Conservation (phyloP, 2,113 vertebrate species). For the Alosa alosa region DNA sequence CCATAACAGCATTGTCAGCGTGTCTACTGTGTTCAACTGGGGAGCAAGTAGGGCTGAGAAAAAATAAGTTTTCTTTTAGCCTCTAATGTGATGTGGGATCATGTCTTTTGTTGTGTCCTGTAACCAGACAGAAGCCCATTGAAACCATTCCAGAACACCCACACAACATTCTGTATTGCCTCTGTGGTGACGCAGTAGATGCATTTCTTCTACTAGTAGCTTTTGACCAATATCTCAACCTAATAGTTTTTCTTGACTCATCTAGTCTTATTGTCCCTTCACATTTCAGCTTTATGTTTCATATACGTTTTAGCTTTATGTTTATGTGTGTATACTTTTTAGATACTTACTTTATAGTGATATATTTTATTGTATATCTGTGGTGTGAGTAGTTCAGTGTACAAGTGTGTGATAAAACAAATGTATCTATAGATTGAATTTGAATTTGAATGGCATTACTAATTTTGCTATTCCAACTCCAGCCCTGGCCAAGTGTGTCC, state of each 20-base stretch:
- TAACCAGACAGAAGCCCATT: background rate
- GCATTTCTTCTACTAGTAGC: background rate
- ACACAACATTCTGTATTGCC: background rate
- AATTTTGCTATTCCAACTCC: slow-evolving; percentile 37
- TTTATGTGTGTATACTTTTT: too few species aligned
- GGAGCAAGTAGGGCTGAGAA: background rate
- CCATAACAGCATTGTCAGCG: background rate
- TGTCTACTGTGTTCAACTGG: background rate
- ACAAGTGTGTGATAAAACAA: background rate
- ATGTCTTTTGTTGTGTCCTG: background rate
- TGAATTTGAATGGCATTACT: background rate
- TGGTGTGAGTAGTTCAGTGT: background rate
- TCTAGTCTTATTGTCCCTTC: background rate
- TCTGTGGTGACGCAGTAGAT: background rate
- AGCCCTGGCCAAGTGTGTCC: slow-evolving; percentile 98
- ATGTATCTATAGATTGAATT: too few species aligned
- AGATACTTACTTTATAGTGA: too few species aligned
- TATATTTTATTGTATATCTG: background rate
- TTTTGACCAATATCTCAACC: background rate
- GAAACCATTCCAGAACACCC: background rate
- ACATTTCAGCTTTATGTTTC: too few species aligned
- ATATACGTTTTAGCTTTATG: too few species aligned
- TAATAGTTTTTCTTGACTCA: background rate
- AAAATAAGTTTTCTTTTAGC: background rate
- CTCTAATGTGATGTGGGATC: background rate